Base-by-base conservation (phyloP, 2,113 vertebrate genomes). In the Dasyornis broadbenti region DNA sequence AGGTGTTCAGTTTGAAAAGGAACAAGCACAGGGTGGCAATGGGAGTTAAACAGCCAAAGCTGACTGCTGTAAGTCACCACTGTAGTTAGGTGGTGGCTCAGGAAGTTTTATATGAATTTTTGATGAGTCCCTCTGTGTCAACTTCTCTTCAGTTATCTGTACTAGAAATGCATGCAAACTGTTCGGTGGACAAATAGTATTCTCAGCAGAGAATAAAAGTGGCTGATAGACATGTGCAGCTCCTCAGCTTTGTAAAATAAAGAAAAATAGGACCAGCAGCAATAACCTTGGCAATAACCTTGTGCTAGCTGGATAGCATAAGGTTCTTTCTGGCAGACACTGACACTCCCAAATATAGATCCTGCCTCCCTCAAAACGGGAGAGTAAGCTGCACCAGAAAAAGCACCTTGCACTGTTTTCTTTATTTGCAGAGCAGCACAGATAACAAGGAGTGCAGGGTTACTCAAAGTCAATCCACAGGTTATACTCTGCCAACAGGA, bases 31-130 rank as follows among this genome's bases (percentile, higher is more conserved):
- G 37, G 8, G 12, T 37, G 12, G 5, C 15, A 65, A 23, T 21
- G 6, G 15, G 28, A 45, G 21, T 31, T 24, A 78, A 70, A 59
- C 24, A 61, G 22, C 31, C 11, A 31, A 68, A 71, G 31, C 40
- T 44, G 28, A 42, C 39, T 73, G 54, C 31, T 0, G 0, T 28
- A 78, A 73, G 9, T 63, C 52, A 79, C 17, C n/a, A 26, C 4
- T 28, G 31, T 6, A 70, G 22, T 19, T 18, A 37, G 14, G 11
- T 47, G 39, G 27, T 11, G 24, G 39, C 52, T 78, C 35, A 84
- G 59, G n/a, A 65, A 81, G 42, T 53, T 42, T 61, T 37, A 35
- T 3, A 28, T 0, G 3, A 35, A 16, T 14, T 37, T 83, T 56
- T 89, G 40, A 68, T 20, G 21, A 45, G 27, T 52, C 28, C n/a